A percentile compares a stretch with the other conserved stretches of the same genome.
Conservation (phyloP, 2,888 invertebrate genomes). For the Drosophila multiciliata region DNA sequence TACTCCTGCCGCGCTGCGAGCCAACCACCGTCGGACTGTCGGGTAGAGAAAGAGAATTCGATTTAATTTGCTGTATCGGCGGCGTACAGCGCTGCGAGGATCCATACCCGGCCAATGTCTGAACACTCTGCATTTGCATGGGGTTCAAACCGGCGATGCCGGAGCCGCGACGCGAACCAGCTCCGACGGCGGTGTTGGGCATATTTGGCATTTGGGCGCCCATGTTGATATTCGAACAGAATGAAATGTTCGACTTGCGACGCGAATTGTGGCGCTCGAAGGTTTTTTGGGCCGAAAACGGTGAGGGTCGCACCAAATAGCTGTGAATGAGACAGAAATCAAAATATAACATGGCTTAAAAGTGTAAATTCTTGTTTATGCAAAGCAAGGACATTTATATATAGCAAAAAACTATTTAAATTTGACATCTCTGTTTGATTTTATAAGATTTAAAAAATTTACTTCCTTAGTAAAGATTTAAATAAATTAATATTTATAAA, state of each 20-base stretch:
- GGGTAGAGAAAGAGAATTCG: slow-evolving; percentile 94
- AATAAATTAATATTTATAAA: not conserved
- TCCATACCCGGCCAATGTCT: slow-evolving; percentile 87
- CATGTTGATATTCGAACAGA: slow-evolving; percentile 92
- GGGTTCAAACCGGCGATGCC: slow-evolving; percentile 87
- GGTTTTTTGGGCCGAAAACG: slow-evolving; percentile 97
- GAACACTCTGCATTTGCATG: slow-evolving; percentile 85
- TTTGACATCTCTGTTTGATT: not conserved
- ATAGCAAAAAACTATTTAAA: not conserved
- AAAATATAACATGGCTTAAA: too few relatives aligned
- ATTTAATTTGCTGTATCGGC: slow-evolving; percentile 92
- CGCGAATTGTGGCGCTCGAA: slow-evolving; percentile 96
- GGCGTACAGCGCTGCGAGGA: slow-evolving; percentile 88
- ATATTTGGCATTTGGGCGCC: slow-evolving; percentile 86
- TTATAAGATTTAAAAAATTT: not conserved
- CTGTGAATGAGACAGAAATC: slow-evolving; percentile 85
- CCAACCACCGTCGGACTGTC: slow-evolving; percentile 94
- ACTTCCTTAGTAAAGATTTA: not conserved
- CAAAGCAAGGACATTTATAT: not conserved
- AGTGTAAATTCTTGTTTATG: not conserved
- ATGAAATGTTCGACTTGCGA: slow-evolving; percentile 95
- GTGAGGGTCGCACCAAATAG: slow-evolving; percentile 96
- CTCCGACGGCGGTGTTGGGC: slow-evolving; percentile 81
- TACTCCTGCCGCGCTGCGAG: slow-evolving; percentile 92
- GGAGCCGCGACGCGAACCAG: slow-evolving; percentile 89